phyloP scores from a whole-genome alignment of 2,113 vertebrate species.

The Nanorana parkeri region DNA sequence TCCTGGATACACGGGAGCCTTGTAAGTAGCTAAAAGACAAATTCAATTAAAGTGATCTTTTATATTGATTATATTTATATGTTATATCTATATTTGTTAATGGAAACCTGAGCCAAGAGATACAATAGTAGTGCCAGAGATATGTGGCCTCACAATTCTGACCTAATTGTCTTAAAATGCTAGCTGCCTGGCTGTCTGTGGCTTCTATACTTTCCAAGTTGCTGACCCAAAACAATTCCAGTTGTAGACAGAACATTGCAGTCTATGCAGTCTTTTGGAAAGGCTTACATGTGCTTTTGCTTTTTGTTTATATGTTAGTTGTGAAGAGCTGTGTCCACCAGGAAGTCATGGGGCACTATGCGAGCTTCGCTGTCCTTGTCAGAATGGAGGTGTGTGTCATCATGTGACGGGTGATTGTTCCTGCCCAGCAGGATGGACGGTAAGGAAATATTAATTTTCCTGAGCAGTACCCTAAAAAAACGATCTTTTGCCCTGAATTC shows the following conservation, averaged over 20 bases:
- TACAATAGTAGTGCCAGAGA: no score
- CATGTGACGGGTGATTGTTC: slow-evolving; percentile 96
- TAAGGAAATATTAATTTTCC: slow-evolving; percentile 65
- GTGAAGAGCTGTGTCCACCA: slow-evolving; percentile 90
- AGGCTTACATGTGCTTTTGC: background rate
- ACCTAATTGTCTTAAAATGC: no score
- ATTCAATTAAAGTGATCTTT: no score
- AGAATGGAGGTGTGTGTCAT: slow-evolving; percentile 93
- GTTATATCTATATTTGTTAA: no score
- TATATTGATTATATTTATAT: no score
- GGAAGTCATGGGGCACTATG: slow-evolving; percentile 96
- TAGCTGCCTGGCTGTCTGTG: no score
- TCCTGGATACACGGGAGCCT: slow-evolving; percentile 90
- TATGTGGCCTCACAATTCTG: no score
- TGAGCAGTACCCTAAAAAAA: no score
- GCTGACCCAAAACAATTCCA: background rate
- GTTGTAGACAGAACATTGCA: background rate
- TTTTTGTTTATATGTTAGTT: slow-evolving; percentile 71
- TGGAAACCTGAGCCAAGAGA: no score
- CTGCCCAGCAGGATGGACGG: slow-evolving; percentile 93
- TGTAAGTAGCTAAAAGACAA: slow-evolving; percentile 80
- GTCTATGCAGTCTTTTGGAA: no score
- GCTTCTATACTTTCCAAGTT: no score
- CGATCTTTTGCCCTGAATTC: no score
- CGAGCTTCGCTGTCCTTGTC: slow-evolving; percentile 94